A percentile compares a stretch with the other conserved stretches of the same genome.
Conservation (phyloP, 1,140 invertebrate species). For the Parasteatoda tepidariorum region DNA sequence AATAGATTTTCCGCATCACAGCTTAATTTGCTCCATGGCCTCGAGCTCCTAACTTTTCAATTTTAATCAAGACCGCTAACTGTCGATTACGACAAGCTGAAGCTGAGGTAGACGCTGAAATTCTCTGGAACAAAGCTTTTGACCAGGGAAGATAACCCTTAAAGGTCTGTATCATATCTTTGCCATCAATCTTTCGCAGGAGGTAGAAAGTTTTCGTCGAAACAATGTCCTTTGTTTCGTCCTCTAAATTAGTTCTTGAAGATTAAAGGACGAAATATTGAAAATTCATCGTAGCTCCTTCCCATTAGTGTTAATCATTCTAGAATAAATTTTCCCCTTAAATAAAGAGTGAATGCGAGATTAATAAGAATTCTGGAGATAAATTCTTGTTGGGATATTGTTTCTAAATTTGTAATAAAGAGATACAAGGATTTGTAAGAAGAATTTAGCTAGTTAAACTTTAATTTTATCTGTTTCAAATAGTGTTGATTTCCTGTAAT, state of each 20-base stretch:
- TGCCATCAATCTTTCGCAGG: not conserved
- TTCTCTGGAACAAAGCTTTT: not conserved
- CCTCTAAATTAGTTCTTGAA: not conserved
- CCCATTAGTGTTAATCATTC: too few species aligned
- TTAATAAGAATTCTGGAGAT: too few species aligned
- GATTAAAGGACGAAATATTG: not conserved
- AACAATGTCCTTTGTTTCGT: not conserved
- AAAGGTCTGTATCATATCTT: not conserved
- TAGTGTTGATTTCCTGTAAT: too few species aligned
- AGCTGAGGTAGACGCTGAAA: not conserved
- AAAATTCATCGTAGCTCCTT: too few species aligned
- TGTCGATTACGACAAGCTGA: not conserved
- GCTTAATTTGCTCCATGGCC: not conserved
- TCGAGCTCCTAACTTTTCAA: not conserved
- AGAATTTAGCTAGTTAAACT: too few species aligned
- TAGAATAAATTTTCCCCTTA: too few species aligned
- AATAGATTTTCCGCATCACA: not conserved
- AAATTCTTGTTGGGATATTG: too few species aligned
- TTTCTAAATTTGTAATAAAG: too few species aligned
- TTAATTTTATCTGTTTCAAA: too few species aligned
- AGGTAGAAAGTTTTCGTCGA: not conserved
- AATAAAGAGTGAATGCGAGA: too few species aligned
- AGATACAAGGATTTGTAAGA: too few species aligned
- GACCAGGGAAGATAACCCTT: not conserved
- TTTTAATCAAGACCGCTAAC: not conserved